phyloP scores from a whole-genome alignment of 2,113 vertebrate genomes.

The Sebastes fasciatus region DNA sequence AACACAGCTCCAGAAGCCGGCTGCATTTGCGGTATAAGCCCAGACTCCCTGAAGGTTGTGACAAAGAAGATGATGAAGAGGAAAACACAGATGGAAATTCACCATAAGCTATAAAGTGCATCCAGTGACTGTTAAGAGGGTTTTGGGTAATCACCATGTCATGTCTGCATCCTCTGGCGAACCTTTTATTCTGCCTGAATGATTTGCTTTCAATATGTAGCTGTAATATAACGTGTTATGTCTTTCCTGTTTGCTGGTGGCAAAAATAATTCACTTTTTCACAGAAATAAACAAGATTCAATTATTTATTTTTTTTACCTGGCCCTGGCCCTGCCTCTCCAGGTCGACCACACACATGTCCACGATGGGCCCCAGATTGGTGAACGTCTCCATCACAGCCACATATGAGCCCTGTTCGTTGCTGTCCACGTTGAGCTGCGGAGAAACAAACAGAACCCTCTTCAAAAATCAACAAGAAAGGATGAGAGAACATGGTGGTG shows the following conservation, averaged over 20 bases:
- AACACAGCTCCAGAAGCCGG: conserved; percentile 1
- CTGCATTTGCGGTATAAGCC: background rate
- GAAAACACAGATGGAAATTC: conserved; percentile 33
- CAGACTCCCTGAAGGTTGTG: conserved; percentile 31
- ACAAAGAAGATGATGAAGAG: conserved; percentile 40
- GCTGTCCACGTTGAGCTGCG: conserved; percentile 96
- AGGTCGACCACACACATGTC: conserved; percentile 99
- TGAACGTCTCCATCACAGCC: conserved; percentile 98
- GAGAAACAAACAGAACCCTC: conserved; percentile 19
- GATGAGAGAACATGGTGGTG: background rate
- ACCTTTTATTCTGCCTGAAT: background rate
- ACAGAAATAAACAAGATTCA: background rate
- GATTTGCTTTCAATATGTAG: background rate
- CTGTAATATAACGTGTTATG: background rate
- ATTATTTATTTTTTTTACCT: conserved; percentile 84
- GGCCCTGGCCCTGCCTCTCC: conserved; percentile 97
- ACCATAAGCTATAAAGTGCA: conserved; percentile 6
- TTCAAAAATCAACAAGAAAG: background rate
- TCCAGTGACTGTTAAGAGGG: conserved; percentile 2
- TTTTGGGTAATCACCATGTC: conserved; percentile 15
- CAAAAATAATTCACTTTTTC: background rate
- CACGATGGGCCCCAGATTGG: conserved; percentile 97
- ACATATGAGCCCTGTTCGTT: conserved; percentile 98
- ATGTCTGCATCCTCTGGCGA: background rate
- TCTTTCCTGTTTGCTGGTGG: background rate